These are phyloP conservation scores for Channallabes apus DNA, from an alignment of 2,797 vertebrate species.

Conservation along the genomic window DNA sequence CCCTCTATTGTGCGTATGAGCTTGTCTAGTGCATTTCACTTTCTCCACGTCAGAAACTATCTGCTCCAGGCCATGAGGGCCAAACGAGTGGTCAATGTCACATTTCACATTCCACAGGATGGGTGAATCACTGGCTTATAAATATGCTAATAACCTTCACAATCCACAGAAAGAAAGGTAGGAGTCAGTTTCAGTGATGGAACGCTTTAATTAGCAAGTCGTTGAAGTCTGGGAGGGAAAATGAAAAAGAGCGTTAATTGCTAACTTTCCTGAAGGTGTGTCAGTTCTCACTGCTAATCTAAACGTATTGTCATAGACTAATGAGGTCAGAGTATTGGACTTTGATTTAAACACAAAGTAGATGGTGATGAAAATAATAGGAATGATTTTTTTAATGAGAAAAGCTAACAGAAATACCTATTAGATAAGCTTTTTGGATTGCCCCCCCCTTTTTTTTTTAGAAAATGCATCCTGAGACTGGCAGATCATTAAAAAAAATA, in stretches of 20 bases:
- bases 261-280: constrained; percentile 48
- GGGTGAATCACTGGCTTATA: constrained; percentile 53
- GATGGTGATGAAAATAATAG: constrained; percentile 27
- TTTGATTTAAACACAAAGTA: constrained; percentile 39
- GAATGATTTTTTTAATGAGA: background rate
- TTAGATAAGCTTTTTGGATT: constrained; percentile 1
- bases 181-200: constrained; percentile 52
- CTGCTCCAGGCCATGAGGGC: constrained; percentile 54
- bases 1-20: constrained; percentile 35
- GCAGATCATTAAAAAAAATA: constrained; percentile 17
- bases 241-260: constrained; percentile 43
- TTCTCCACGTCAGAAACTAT: constrained; percentile 46
- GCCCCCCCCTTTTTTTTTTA: background rate
- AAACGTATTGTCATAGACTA: constrained; percentile 29
- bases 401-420: constrained; percentile 30
- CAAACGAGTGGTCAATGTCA: constrained; percentile 54
- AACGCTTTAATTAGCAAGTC: constrained; percentile 53
- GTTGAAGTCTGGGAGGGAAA: constrained; percentile 44
- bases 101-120: constrained; percentile 58
- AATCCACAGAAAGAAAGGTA: constrained; percentile 55
- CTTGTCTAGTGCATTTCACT: constrained; percentile 30
- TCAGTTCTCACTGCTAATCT: constrained; percentile 22
- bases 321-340: constrained; percentile 11
- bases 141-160: constrained; percentile 63
- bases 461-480: background rate